Evolutionary conservation across 2,113 vertebrate species (phyloP).

Genomic region (Loxodonta africana): DNA sequence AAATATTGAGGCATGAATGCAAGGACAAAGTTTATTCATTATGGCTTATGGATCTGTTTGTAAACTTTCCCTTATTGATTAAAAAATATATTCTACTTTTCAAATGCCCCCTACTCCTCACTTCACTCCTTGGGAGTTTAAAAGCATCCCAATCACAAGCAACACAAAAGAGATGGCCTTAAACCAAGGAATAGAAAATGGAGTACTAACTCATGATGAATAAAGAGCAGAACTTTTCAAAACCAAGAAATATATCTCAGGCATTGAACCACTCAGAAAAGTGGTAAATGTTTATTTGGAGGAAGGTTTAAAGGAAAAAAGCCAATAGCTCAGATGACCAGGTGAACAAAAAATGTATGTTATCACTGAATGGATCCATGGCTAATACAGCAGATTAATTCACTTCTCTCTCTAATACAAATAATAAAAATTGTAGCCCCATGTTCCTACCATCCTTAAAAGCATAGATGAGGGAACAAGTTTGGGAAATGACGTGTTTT

Average conservation of each 20-base stretch:
- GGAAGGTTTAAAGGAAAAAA: conserved; percentile 5
- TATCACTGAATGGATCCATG: conserved; percentile 43
- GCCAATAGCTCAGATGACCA: conserved; percentile 36
- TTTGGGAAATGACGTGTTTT: background rate
- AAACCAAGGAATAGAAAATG: background rate
- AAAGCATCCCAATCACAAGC: background rate
- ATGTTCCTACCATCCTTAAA: background rate
- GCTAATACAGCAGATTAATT: conserved; percentile 42
- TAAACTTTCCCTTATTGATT: background rate
- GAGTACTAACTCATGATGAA: background rate
- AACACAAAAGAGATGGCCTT: background rate
- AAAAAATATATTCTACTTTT: conserved; percentile 27
- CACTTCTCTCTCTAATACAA: conserved; percentile 39
- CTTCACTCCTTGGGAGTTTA: background rate
- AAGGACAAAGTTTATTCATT: background rate
- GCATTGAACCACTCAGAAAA: background rate
- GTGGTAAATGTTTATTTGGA: conserved; percentile 47
- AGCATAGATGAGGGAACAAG: background rate
- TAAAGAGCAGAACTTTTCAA: conserved; percentile 40
- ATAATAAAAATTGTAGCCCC: background rate
- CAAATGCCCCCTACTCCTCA: background rate
- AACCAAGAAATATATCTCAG: conserved; percentile 14
- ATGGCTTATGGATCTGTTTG: background rate
- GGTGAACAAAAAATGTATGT: conserved; percentile 67
- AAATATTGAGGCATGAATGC: background rate